These are phyloP conservation scores for Drosophila orena DNA, from an alignment of 1,140 invertebrate genomes.

Conservation along the genomic window DNA sequence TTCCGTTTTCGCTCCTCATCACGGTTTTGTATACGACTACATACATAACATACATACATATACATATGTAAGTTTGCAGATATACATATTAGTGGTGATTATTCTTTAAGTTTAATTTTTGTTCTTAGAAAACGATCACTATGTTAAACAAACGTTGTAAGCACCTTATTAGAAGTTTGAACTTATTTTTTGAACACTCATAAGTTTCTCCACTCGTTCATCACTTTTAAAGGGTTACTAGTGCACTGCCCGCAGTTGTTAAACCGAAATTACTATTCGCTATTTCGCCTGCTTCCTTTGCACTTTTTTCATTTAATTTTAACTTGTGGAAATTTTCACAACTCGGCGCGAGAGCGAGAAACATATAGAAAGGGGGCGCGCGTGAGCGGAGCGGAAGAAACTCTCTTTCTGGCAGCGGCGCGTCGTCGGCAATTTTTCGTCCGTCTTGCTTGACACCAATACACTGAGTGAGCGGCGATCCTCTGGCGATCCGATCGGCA, in stretches of 20 bases:
- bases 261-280: slow-evolving; percentile 34
- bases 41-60: too few relatives aligned
- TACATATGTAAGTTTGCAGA: neutral
- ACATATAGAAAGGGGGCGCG: slow-evolving; percentile 17
- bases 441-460: slow-evolving; percentile 78
- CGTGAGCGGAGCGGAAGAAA: slow-evolving; percentile 50
- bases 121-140: too few relatives aligned
- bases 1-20: slow-evolving; percentile 1
- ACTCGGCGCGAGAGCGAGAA: slow-evolving; percentile 45
- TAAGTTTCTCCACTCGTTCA: too few relatives aligned
- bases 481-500: slow-evolving; percentile 52
- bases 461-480: slow-evolving; percentile 69
- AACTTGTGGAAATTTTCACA: slow-evolving; percentile 79
- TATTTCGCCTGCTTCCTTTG: slow-evolving; percentile 51
- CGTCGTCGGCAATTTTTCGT: slow-evolving; percentile 59
- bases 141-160: neutral
- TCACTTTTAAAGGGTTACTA: slow-evolving; percentile 5
- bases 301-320: slow-evolving; percentile 59
- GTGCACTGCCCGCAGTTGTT: slow-evolving; percentile 25
- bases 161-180: neutral
- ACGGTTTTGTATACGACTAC: neutral
- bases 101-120: too few relatives aligned
- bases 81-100: too few relatives aligned
- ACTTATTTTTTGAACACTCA: neutral
- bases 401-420: slow-evolving; percentile 62